Conservation (phyloP, 2,888 invertebrate genomes). For the Lysandra coridon region DNA sequence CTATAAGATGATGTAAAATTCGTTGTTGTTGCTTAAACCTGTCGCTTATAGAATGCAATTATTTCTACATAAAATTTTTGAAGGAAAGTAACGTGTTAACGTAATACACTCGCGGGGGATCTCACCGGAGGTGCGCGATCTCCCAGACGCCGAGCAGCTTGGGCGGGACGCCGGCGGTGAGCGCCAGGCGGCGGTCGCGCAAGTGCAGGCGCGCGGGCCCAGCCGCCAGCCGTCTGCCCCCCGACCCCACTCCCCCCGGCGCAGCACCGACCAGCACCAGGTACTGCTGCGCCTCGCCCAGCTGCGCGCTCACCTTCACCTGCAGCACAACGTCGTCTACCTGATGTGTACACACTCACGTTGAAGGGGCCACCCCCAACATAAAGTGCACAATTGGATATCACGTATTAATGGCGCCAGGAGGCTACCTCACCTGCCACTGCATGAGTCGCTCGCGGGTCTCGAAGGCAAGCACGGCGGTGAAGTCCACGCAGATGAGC, state of each 20-base stretch:
- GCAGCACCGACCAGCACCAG: conserved; percentile 55
- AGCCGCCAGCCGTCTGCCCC: conserved; percentile 80
- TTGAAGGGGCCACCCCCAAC: too few relatives aligned
- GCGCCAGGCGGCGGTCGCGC: conserved; percentile 88
- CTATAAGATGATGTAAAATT: too few relatives aligned
- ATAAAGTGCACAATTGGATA: too few relatives aligned
- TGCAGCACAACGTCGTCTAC: neutral
- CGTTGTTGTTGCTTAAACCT: too few relatives aligned
- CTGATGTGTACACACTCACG: neutral
- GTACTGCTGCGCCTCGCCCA: conserved; percentile 62
- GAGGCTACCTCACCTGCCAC: conserved; percentile 84
- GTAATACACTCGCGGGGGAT: neutral
- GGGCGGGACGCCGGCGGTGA: conserved; percentile 91
- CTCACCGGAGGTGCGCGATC: conserved; percentile 83
- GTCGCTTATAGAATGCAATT: too few relatives aligned
- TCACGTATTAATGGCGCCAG: too few relatives aligned
- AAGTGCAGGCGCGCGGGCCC: conserved; percentile 92
- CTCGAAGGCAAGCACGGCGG: conserved; percentile 92
- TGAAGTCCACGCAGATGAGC: conserved; percentile 91
- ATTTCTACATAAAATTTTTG: neutral
- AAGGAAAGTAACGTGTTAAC: too few relatives aligned
- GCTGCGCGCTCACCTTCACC: conserved; percentile 63
- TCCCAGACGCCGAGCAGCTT: conserved; percentile 87
- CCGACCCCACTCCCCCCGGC: conserved; percentile 37
- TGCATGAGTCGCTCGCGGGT: conserved; percentile 92